Evolutionary conservation across 2,888 invertebrate genomes (phyloP).

Genomic region (Xanthorhoe designata): DNA sequence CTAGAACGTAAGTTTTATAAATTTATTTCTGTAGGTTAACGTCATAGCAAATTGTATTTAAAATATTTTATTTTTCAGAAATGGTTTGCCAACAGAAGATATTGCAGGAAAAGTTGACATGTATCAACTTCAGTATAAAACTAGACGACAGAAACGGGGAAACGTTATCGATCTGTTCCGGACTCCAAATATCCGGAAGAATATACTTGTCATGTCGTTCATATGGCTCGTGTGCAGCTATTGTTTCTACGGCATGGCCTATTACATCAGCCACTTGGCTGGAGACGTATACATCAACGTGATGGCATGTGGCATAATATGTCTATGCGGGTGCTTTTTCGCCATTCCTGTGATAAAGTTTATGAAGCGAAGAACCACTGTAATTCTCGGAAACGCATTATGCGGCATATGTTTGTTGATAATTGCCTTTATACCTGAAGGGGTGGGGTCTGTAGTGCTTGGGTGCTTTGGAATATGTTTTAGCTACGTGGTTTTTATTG

Average conservation of each 20-base stretch:
- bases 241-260: conserved; percentile 90
- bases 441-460: conserved; percentile 80
- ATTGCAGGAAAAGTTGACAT: conserved; percentile 70
- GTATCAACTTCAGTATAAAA: conserved; percentile 57
- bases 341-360: conserved; percentile 87
- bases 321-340: conserved; percentile 83
- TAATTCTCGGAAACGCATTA: conserved; percentile 84
- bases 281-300: conserved; percentile 93
- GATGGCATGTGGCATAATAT: conserved; percentile 88
- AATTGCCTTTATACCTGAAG: conserved; percentile 84
- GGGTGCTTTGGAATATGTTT: conserved; percentile 91
- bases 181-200: conserved; percentile 87
- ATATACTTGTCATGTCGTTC: conserved; percentile 89
- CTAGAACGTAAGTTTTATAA: conserved; percentile 70
- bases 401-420: conserved; percentile 86
- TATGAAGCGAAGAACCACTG: conserved; percentile 87
- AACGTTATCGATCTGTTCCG: conserved; percentile 87
- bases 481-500: conserved; percentile 91
- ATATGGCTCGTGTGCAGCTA: conserved; percentile 93
- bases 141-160: conserved; percentile 61
- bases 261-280: conserved; percentile 90
- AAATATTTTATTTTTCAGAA: conserved; percentile 53
- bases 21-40: background rate
- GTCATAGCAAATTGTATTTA: background rate
- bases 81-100: conserved; percentile 70